Conservation (phyloP, 2,888 invertebrate genomes). For the Ormyrus nitidulus region DNA sequence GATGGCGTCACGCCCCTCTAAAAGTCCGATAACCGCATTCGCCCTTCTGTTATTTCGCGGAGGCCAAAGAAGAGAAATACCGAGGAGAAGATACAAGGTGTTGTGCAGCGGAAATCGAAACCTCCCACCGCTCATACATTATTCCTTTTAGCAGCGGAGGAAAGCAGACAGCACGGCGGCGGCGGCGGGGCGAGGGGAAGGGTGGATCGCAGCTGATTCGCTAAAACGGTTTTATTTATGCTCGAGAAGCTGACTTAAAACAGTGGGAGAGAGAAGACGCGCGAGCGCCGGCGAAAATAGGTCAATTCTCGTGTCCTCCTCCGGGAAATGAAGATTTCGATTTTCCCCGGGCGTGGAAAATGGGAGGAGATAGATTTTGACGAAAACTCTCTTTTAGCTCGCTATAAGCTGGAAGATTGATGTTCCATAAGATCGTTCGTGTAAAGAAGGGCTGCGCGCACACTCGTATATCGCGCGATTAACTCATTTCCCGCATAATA, state of each 20-base stretch:
- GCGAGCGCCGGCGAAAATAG: constrained; percentile 7
- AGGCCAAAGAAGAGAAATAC: neutral
- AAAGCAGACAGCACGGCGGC: neutral
- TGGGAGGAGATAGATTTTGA: constrained; percentile 4
- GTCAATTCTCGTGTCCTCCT: constrained; percentile 11
- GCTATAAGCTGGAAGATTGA: too few relatives aligned
- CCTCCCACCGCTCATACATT: constrained; percentile 4
- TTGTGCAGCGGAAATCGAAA: neutral
- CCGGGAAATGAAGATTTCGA: constrained; percentile 39
- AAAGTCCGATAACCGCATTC: neutral
- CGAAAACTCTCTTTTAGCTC: neutral
- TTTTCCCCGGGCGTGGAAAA: constrained; percentile 19
- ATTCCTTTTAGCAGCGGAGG: constrained; percentile 2
- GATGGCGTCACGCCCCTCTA: too few relatives aligned
- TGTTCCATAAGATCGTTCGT: too few relatives aligned
- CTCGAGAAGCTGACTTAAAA: neutral
- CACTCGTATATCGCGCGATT: too few relatives aligned
- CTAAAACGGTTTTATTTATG: constrained; percentile 21
- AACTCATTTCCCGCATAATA: too few relatives aligned
- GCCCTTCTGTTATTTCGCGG: too few relatives aligned
- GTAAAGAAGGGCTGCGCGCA: too few relatives aligned
- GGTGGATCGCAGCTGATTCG: constrained; percentile 30
- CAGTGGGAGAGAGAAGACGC: neutral
- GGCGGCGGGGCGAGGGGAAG: neutral
- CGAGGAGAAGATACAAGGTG: constrained; percentile 2